A percentile compares a stretch with the other conserved stretches of the same genome.
These are phyloP conservation scores for Patella caerulea DNA, from an alignment of 2,888 invertebrate species.

Conservation along the genomic window DNA sequence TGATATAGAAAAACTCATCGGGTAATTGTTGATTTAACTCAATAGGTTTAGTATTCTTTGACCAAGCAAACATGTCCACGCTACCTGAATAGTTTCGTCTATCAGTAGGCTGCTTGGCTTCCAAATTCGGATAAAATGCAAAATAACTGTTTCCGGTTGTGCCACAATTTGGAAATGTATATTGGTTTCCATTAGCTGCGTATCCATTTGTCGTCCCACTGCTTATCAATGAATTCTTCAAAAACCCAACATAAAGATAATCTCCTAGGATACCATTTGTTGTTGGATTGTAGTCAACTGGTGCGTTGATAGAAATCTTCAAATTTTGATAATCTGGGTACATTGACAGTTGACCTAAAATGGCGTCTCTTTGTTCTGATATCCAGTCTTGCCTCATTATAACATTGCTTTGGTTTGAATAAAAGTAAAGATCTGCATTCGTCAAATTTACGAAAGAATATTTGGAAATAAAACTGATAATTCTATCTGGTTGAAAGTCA, in stretches of 20 bases:
- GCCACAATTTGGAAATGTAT: constrained; percentile 7
- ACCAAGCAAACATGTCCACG: constrained; percentile 6
- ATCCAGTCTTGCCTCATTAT: neutral
- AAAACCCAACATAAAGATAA: constrained; percentile 7
- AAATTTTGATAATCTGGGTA: neutral
- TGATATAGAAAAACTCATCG: constrained; percentile 4
- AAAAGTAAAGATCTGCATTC: neutral
- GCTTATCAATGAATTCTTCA: neutral
- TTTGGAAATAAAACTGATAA: neutral
- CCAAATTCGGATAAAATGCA: constrained; percentile 11
- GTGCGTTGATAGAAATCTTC: constrained; percentile 1
- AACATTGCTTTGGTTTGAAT: neutral
- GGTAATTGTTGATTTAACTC: neutral
- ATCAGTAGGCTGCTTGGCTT: neutral
- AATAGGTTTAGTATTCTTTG: neutral
- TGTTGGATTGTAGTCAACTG: neutral
- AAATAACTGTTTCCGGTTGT: neutral
- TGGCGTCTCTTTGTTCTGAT: neutral
- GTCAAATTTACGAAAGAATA: no score
- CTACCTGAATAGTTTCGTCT: no score
- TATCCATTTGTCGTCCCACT: neutral
- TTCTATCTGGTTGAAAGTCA: neutral
- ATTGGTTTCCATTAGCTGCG: neutral
- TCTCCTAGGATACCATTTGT: neutral
- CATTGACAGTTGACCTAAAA: neutral